Base-by-base conservation (phyloP, 2,113 vertebrate genomes). In the Fulmarus glacialis region DNA sequence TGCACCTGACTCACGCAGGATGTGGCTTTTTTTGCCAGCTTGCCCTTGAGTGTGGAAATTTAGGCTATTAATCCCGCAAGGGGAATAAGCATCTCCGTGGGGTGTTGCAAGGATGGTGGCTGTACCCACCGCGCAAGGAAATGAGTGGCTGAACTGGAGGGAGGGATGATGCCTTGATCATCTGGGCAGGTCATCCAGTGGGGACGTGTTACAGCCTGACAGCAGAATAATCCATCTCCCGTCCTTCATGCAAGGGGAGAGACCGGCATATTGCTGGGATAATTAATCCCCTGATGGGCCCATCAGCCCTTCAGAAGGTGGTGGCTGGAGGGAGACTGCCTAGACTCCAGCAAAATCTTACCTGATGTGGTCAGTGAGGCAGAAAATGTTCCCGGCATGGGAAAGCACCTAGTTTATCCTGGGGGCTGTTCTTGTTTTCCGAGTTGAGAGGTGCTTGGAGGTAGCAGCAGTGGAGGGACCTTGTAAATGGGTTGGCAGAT, bases 1-100 rank as follows among this genome's bases (percentile, higher is more conserved):
- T 24, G 62, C 36, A 89, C 96, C 89, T 93, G 95, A 96, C 40
- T 96, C 96, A 97, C 81, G 30, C 77, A 97, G 94, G 91, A 97
- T 94, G 93, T 94, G 95, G 77, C 15, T 72, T 86, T 85, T 42
- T 82, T 68, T 50, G 48, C 70, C 93, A 83, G 27, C 64, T 82
- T 86, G 19, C 48, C 26, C 34, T 32, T 15, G 9, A 67, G 48
- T 20, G 5, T 12, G 62, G 94, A 77, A 94, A 89, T 82, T 26
- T 5, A 40, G 29, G 21, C 19, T 72, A 4, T 64, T 56, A 67
- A 56, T 43, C 47, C 81, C 56, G 19, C 2, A 13, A 84, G 68
- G 34, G 86, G 38, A 87, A 52, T 6, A 9, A 79, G 19, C 18
- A 11, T 29, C 29, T 62, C 50, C 4, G 17, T 14, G 56, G 21